These are phyloP conservation scores for Venturia canescens DNA, from an alignment of 1,140 invertebrate species.

Conservation along the genomic window DNA sequence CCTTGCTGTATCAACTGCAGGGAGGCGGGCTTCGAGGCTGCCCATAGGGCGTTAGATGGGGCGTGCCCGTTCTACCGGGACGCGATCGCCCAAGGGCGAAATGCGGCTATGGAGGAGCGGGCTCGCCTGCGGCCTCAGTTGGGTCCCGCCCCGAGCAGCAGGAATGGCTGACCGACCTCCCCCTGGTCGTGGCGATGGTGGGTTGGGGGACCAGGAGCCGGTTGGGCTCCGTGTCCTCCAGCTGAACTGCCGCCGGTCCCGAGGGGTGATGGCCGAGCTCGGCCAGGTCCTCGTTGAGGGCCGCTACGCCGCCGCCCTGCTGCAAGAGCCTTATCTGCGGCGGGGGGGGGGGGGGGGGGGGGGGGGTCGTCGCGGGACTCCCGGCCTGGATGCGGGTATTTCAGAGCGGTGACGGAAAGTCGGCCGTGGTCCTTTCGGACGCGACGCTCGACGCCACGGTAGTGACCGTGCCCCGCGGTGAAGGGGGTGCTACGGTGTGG, in stretches of 20 bases:
- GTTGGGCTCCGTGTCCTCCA: constrained; percentile 3
- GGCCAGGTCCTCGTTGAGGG: too few relatives aligned
- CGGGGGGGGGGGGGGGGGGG: too few relatives aligned
- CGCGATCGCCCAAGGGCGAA: background rate
- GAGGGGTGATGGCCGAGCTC: too few relatives aligned
- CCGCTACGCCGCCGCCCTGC: too few relatives aligned
- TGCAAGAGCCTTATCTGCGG: background rate
- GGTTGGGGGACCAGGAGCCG: background rate
- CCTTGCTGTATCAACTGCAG: background rate
- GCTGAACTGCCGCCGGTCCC: constrained; percentile 7
- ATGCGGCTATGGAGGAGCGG: background rate
- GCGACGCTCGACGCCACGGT: too few relatives aligned
- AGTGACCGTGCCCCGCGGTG: too few relatives aligned
- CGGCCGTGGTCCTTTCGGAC: too few relatives aligned
- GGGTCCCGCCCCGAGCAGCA: background rate
- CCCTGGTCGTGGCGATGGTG: background rate
- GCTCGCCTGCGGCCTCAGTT: background rate
- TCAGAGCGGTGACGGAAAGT: too few relatives aligned
- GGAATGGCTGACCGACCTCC: background rate
- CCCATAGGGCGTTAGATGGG: background rate
- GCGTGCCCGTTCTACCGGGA: constrained; percentile 6
- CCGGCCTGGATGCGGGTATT: too few relatives aligned
- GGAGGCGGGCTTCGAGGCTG: background rate
- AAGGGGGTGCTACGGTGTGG: constrained; percentile 45
- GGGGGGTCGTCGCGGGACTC: background rate